These are phyloP conservation scores for Gymnosoma rotundatum DNA, from an alignment of 2,888 invertebrate species.

Conservation along the genomic window DNA sequence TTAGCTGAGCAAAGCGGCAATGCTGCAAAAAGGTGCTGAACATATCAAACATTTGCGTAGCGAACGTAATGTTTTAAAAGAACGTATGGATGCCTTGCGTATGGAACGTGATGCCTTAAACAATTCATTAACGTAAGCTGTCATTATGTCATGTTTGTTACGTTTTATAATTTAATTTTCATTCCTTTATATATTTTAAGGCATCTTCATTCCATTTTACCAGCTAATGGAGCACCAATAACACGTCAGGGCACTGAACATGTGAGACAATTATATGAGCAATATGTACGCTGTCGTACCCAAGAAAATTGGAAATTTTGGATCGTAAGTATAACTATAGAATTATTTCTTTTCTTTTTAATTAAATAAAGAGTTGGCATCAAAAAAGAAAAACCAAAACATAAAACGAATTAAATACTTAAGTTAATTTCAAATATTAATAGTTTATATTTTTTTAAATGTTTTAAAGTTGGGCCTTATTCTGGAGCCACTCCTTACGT, in stretches of 20 bases:
- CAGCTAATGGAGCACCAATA: slow-evolving; percentile 97
- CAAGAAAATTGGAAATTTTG: slow-evolving; percentile 98
- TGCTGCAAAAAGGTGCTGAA: slow-evolving; percentile 98
- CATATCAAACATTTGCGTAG: slow-evolving; percentile 94
- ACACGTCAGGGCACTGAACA: slow-evolving; percentile 94
- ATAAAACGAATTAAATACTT: background rate
- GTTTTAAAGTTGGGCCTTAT: slow-evolving; percentile 94
- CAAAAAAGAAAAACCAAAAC: background rate
- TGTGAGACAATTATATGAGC: slow-evolving; percentile 96
- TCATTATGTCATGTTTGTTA: background rate
- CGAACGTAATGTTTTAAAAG: slow-evolving; percentile 92
- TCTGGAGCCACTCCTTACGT: slow-evolving; percentile 93
- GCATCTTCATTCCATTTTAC: slow-evolving; percentile 96
- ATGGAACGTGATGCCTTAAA: slow-evolving; percentile 96
- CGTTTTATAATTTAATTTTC: background rate
- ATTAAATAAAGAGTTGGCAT: too few species aligned
- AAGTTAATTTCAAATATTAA: background rate
- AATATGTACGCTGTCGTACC: slow-evolving; percentile 93
- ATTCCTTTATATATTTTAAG: slow-evolving; percentile 83
- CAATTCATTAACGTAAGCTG: slow-evolving; percentile 91
- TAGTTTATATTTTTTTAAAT: slow-evolving; percentile 71
- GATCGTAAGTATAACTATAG: slow-evolving; percentile 88
- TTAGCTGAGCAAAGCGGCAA: slow-evolving; percentile 95
- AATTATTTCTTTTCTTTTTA: too few species aligned
- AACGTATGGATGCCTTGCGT: slow-evolving; percentile 93